Percentiles rank a stretch among this genome's conserved stretches.
phyloP scores from a whole-genome alignment of 2,888 invertebrate genomes.

The Lymantria monacha region DNA sequence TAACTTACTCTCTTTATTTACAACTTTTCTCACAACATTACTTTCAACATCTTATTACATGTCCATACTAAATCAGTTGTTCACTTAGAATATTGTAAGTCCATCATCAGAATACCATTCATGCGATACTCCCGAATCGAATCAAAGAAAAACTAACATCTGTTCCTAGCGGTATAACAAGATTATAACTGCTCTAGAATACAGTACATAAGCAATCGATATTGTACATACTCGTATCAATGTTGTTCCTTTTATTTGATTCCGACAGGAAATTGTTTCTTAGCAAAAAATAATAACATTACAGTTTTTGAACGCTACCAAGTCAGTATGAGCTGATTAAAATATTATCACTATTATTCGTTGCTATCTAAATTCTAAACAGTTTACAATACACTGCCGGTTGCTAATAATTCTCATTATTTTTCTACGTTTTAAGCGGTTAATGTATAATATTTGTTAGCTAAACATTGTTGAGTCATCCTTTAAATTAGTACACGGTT shows the following conservation, averaged over 20 bases:
- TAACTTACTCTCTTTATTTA: too few species aligned
- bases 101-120: too few species aligned
- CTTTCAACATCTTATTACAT: too few species aligned
- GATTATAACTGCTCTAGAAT: background rate
- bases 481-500: conserved; percentile 1
- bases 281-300: conserved; percentile 50
- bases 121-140: too few species aligned
- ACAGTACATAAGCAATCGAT: conserved; percentile 32
- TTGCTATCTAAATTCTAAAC: background rate
- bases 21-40: too few species aligned
- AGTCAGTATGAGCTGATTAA: conserved; percentile 22
- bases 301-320: conserved; percentile 53
- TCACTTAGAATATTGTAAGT: too few species aligned
- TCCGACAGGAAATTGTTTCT: conserved; percentile 62
- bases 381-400: background rate
- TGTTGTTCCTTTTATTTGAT: conserved; percentile 35
- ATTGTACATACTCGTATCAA: conserved; percentile 43
- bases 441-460: background rate
- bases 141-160: too few species aligned
- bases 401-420: background rate
- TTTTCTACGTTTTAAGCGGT: background rate
- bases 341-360: background rate
- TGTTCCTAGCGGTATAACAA: background rate
- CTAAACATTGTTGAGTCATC: background rate
- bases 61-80: too few species aligned